Conservation (phyloP, 2,888 invertebrate genomes). For the Archaeoteleia sp. region DNA sequence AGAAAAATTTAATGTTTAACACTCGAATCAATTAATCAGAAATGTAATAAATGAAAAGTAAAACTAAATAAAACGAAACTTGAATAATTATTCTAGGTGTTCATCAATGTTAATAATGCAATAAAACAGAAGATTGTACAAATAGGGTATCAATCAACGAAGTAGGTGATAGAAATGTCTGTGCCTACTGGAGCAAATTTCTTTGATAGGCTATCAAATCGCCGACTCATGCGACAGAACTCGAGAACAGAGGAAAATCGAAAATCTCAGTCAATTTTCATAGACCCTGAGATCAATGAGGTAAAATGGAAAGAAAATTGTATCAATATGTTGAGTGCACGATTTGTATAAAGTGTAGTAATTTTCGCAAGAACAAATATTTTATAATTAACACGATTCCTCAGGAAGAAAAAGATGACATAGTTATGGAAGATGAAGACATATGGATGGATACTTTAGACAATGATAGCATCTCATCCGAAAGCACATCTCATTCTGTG, state of each 20-base stretch:
- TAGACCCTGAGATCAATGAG: slow-evolving; percentile 53
- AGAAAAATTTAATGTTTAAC: too few relatives aligned
- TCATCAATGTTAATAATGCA: neutral
- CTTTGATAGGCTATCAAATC: slow-evolving; percentile 51
- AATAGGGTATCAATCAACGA: neutral
- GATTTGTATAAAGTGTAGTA: too few relatives aligned
- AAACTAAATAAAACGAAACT: too few relatives aligned
- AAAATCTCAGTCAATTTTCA: slow-evolving; percentile 28
- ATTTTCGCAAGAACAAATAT: neutral
- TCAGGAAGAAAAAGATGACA: slow-evolving; percentile 16
- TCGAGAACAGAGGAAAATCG: slow-evolving; percentile 31
- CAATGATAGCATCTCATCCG: slow-evolving; percentile 65
- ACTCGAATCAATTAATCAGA: neutral
- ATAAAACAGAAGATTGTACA: neutral
- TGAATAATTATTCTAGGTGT: neutral
- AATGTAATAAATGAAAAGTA: neutral
- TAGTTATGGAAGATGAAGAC: slow-evolving; percentile 55
- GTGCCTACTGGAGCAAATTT: slow-evolving; percentile 17
- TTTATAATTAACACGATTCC: neutral
- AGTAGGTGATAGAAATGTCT: slow-evolving; percentile 24
- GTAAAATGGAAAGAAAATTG: too few relatives aligned
- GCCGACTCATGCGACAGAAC: slow-evolving; percentile 40
- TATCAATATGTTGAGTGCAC: too few relatives aligned
- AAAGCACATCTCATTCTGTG: slow-evolving; percentile 59
- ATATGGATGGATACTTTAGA: slow-evolving; percentile 65